phyloP scores from a whole-genome alignment of 2,888 invertebrate species.

The Nematopogon swammerdamellus region DNA sequence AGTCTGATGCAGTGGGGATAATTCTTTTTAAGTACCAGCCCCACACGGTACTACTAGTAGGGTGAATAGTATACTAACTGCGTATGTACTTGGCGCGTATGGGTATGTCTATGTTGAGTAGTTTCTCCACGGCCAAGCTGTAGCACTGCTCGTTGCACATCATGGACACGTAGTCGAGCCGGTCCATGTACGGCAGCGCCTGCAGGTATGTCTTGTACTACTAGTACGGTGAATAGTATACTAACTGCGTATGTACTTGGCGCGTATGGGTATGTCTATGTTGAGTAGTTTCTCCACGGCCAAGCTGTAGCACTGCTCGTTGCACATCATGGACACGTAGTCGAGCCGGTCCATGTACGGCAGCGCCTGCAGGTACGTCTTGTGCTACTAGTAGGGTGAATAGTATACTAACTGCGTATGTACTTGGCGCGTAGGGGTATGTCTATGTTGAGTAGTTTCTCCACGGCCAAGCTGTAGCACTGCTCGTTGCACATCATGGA shows the following conservation, averaged over 20 bases:
- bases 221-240: conserved; percentile 10
- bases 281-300: conserved; percentile 83
- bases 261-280: conserved; percentile 71
- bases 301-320: conserved; percentile 74
- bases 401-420: conserved; percentile 74
- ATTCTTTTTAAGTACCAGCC: too few relatives aligned
- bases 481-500: conserved; percentile 99
- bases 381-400: too few relatives aligned
- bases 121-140: conserved; percentile 92
- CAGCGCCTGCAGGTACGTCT: conserved; percentile 61
- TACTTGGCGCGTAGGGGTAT: conserved; percentile 94
- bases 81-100: conserved; percentile 92
- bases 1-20: too few relatives aligned
- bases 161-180: conserved; percentile 98
- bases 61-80: too few relatives aligned
- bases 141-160: conserved; percentile 99
- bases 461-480: conserved; percentile 92
- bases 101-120: conserved; percentile 93
- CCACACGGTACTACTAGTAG: too few relatives aligned
- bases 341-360: conserved; percentile 88
- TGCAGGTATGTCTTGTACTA: conserved; percentile 97
- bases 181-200: conserved; percentile 96
- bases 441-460: conserved; percentile 93
- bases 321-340: conserved; percentile 81
- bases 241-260: conserved; percentile 83